phyloP scores from a whole-genome alignment of 1,140 invertebrate genomes.

The Eupeodes corollae region DNA sequence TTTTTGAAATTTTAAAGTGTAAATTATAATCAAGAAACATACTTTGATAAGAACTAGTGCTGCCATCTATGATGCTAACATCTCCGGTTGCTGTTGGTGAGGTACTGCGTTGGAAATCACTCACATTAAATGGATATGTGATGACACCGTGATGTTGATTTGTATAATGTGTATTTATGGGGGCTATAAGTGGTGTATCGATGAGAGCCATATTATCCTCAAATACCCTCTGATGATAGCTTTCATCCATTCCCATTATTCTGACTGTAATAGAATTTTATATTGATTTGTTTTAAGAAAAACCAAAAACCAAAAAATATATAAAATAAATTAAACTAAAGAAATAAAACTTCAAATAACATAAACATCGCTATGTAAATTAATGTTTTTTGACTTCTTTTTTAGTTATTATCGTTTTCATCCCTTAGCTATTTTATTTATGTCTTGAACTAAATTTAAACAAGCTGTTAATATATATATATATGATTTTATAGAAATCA shows the following conservation, averaged over 20 bases:
- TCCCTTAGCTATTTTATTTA: too few relatives aligned
- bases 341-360: too few relatives aligned
- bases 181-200: constrained; percentile 35
- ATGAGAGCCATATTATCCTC: constrained; percentile 37
- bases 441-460: too few relatives aligned
- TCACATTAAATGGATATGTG: constrained; percentile 37
- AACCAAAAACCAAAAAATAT: too few relatives aligned
- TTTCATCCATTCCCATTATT: constrained; percentile 38
- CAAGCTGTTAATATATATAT: too few relatives aligned
- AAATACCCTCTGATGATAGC: constrained; percentile 36
- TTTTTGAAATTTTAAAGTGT: not conserved
- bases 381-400: too few relatives aligned
- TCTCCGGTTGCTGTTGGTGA: constrained; percentile 16
- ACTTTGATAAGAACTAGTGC: constrained; percentile 31
- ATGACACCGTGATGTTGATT: constrained; percentile 27
- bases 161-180: constrained; percentile 26
- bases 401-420: too few relatives aligned
- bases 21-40: too few relatives aligned
- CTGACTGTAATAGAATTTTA: constrained; percentile 27
- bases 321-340: too few relatives aligned
- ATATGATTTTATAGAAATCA: too few relatives aligned
- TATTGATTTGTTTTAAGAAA: too few relatives aligned
- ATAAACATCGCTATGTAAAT: too few relatives aligned
- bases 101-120: constrained; percentile 32
- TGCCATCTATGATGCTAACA: constrained; percentile 24